phyloP scores from a whole-genome alignment of 2,797 vertebrate species.

The Knipowitschia caucasica region DNA sequence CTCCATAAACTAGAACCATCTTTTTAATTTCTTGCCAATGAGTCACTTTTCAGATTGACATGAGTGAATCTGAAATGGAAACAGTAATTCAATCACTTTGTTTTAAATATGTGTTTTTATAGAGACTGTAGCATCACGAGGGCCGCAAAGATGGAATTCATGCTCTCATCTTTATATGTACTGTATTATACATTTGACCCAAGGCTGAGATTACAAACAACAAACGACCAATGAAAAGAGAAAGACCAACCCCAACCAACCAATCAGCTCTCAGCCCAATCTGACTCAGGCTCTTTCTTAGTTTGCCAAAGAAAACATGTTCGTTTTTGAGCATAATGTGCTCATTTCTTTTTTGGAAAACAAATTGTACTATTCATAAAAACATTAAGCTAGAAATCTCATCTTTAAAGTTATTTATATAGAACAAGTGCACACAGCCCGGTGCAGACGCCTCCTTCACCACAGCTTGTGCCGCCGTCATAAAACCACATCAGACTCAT shows the following conservation, averaged over 20 bases:
- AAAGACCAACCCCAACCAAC: too few relatives aligned
- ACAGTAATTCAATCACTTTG: conserved; percentile 58
- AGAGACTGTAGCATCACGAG: conserved; percentile 35
- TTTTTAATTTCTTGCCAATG: conserved; percentile 43
- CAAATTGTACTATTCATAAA: too few relatives aligned
- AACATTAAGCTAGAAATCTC: background rate
- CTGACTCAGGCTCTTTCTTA: too few relatives aligned
- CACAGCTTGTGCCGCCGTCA: conserved; percentile 15
- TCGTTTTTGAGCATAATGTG: too few relatives aligned
- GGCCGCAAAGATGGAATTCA: conserved; percentile 32
- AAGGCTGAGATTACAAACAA: background rate
- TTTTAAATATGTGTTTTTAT: conserved; percentile 64
- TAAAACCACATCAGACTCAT: conserved; percentile 30
- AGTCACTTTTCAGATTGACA: conserved; percentile 52
- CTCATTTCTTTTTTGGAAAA: too few relatives aligned
- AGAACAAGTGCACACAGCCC: background rate
- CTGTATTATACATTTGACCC: background rate
- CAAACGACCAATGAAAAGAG: background rate
- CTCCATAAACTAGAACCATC: conserved; percentile 40
- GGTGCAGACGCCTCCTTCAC: conserved; percentile 16
- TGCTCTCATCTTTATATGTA: conserved; percentile 23
- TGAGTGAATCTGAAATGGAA: conserved; percentile 55
- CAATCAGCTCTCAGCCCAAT: too few relatives aligned
- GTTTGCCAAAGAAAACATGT: too few relatives aligned
- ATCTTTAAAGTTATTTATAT: too few relatives aligned